Base-by-base conservation (phyloP, 2,888 invertebrate genomes). In the Cylloceria caligata region DNA sequence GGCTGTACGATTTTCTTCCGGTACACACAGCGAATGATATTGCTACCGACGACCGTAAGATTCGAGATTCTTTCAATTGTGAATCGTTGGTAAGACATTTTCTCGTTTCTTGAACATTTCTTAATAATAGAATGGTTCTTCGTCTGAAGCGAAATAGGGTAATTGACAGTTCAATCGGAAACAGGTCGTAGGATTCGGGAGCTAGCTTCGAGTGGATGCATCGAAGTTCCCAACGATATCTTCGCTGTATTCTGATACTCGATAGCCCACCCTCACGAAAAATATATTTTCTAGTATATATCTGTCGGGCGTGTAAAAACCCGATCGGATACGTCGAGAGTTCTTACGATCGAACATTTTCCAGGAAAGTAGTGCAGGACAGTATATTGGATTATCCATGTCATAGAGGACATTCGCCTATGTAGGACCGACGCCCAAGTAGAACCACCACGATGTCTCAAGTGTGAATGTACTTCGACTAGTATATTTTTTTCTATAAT, bases 111-210 rank as follows among this genome's bases (percentile, higher is more conserved):
- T 24, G 21, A 24, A 21, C 52, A 39, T 67, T 5, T 0, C 11
- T 19, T 65, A 34, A 67, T 78, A 65, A 64, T 72, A 60, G 67
- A 78, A 65, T 67, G 11, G n/a, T 72, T 72, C 71, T 65, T 42
- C 39, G 21, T 57, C 21, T 3, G 27, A 27, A 11, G 19, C 5
- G 36, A 11, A 9, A 30, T 24, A 27, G 45, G 13, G 49, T 4
- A 11, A 11, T 64, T 64, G 42, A 24, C 2, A 52, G 3, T 24
- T 24, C 52, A 21, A 52, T 24, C 21, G 24, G 13, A 19, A 49
- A 16, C 4, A 24, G 24, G 21, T 52, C 9, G 24, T 11, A 52
- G 52, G n/a, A 62, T 69, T 69, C 21, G 24, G 21, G 52, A 24
- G 2, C 3, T 45, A 52, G 52, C 4, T 2, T 52, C 21, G 52